Base-by-base conservation (phyloP, 2,888 invertebrate genomes). In the Brachypterus glaber region DNA sequence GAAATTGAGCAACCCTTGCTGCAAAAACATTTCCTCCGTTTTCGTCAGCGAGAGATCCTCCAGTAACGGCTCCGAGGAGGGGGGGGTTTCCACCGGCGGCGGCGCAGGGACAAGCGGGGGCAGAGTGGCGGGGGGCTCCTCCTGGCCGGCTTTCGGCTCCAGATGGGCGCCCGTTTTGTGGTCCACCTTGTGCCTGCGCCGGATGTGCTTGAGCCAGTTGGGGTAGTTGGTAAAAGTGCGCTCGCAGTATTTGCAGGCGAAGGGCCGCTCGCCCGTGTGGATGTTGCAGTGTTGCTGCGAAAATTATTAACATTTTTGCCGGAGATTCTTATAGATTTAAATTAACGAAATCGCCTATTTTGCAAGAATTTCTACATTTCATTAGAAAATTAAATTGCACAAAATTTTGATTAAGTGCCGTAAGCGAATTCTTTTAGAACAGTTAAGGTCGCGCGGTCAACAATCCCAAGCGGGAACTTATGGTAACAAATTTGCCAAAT, bases 151-250 rank as follows among this genome's bases (percentile, higher is more conserved):
- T 39, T 55, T 55, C 3, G 50, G 41, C 25, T 49, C 52, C 17
- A 62, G 46, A 34, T 52, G 50, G 25, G 56, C 52, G 11, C 63
- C 63, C 2, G 62, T 63, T 44, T 58, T 60, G 43, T 62, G 62
- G 37, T 64, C 62, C 3, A 63, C 63, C 51, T 63, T 73, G 49
- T 76, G 76, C 30, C 72, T 65, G 48, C 74, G 62, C 29, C 73
- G 62, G 35, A 73, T 63, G 51, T 77, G 77, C 53, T 76, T 77
- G 44, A 64, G 56, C 66, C 70, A 73, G 53, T 77, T 77, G 2
- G 76, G 71, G 42, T 70, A 68, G 49, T 67, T 69, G 21, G 72
- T 69, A 52, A 77, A 77, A 0, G 68, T 63, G 34, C 71, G 71
- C 14, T 69, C 64, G 52, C 77, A 77, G 35, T 65, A 65, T 15